phyloP scores from a whole-genome alignment of 2,797 vertebrate species.

The Sphenodon punctatus region DNA sequence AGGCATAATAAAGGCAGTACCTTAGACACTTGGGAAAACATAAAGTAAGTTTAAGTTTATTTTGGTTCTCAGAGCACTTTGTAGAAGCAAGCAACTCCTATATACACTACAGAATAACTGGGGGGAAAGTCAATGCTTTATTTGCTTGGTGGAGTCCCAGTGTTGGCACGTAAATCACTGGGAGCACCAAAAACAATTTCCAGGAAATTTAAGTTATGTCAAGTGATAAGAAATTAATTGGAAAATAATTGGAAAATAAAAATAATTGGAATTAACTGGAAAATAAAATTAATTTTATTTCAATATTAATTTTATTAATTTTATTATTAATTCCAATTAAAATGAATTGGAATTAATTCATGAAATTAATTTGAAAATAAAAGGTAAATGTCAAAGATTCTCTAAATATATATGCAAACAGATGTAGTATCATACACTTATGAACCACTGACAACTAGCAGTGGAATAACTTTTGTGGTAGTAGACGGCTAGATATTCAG shows the following conservation, averaged over 20 bases:
- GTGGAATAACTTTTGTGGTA: background rate
- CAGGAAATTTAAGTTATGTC: background rate
- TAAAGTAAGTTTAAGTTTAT: conserved; percentile 47
- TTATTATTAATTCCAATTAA: too few species aligned
- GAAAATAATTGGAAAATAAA: conserved; percentile 35
- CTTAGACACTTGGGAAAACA: conserved; percentile 16
- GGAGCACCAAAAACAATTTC: background rate
- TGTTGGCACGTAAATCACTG: background rate
- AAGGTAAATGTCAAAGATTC: background rate
- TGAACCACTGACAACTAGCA: background rate
- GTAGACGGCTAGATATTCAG: too few species aligned
- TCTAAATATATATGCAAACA: background rate
- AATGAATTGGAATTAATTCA: too few species aligned
- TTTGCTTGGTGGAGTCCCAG: conserved; percentile 8
- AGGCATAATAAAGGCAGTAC: conserved; percentile 31
- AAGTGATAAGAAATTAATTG: background rate
- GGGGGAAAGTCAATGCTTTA: conserved; percentile 36
- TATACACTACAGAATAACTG: conserved; percentile 32
- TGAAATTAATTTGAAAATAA: conserved; percentile 33
- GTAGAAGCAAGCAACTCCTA: conserved; percentile 27
- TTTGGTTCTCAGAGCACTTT: conserved; percentile 11
- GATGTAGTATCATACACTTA: background rate
- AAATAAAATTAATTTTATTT: too few species aligned
- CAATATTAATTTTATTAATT: too few species aligned
- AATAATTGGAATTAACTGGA: conserved; percentile 30